Evolutionary conservation across 2,888 invertebrate genomes (phyloP), one percentile per base, ranked within the genome.

Genomic region (Spisula subtruncata): DNA sequence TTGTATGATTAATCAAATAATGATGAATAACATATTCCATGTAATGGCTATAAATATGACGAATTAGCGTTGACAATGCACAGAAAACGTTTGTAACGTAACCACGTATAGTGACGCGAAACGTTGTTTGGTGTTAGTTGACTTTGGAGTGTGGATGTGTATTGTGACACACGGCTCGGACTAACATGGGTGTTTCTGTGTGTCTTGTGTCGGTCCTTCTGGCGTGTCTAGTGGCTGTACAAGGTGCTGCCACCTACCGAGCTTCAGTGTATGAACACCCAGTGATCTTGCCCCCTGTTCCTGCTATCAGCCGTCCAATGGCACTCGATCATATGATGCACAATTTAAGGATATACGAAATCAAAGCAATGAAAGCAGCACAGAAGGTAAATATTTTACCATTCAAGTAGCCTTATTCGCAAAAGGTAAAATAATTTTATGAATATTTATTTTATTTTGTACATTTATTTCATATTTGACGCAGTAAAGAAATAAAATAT

Each of bases 241-340:
- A 66, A 35, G 75, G 35, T 35, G 86, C 18, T 16, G 41, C 1
- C 0, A 88, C 87, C 6, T 90, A 90, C 32, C 79, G 87, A 14
- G 90, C 90, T 5, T 88, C 90, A 14, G 88, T 90, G 6, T 90
- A 85, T 41, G 90, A 90, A 48, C 88, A 90, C 51, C 35, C 81
- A 12, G 86, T 90, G 1, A 51, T 83, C 14, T 46, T 14, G 18
- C 75, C 79, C 4, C 25, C 54, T 80, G 86, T 83, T 20, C 20
- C 75, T 18, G 75, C 75, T 2, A 18, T 75, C 12, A 83, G 79
- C 51, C 75, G 88, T 12, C 66, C 20, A 4, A 83, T 85, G 81
- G 90, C 90, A 0, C 48, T 90, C 1, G 35, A 25, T 8, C 90
- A 90, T 20, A 90, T 90, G 90, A 88, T 88, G 88, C 66, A 86